These are phyloP conservation scores for Eristalis arbustorum DNA, from an alignment of 2,888 invertebrate species.

Conservation along the genomic window DNA sequence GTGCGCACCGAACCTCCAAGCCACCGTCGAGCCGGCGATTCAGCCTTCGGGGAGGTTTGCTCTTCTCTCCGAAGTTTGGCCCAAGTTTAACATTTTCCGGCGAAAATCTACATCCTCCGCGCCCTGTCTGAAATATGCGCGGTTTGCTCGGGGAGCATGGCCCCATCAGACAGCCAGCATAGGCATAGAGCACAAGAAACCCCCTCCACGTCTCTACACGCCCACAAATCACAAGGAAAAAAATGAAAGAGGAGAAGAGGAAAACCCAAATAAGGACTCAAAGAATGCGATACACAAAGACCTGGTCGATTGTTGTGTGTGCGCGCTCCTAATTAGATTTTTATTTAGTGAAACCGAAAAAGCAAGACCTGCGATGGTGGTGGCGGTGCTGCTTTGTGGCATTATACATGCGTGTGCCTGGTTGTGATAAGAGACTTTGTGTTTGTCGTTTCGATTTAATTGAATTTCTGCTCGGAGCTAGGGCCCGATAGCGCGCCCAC, in stretches of 20 bases:
- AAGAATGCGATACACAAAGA: constrained; percentile 7
- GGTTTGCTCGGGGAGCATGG: not conserved
- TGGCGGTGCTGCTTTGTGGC: not conserved
- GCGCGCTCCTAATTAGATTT: constrained; percentile 35
- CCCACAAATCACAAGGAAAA: not conserved
- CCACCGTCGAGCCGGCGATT: constrained; percentile 1
- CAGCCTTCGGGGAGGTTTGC: not conserved
- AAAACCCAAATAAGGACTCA: constrained; percentile 6
- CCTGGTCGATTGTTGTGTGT: not conserved
- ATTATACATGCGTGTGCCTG: constrained; percentile 26
- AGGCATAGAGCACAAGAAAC: not conserved
- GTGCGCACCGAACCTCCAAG: not conserved
- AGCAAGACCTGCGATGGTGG: not conserved
- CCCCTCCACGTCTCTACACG: not conserved
- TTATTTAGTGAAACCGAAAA: constrained; percentile 9
- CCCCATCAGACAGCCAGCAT: no score
- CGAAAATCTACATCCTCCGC: constrained; percentile 3
- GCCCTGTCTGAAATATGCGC: constrained; percentile 3
- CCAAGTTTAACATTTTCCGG: constrained; percentile 3
- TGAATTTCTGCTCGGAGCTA: constrained; percentile 1
- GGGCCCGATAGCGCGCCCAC: not conserved
- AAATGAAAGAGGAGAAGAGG: not conserved
- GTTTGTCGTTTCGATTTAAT: constrained; percentile 23
- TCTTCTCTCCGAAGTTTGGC: constrained; percentile 8
- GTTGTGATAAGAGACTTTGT: constrained; percentile 28